These are phyloP conservation scores for Valencia hispanica DNA, from an alignment of 2,797 vertebrate genomes.

Conservation along the genomic window DNA sequence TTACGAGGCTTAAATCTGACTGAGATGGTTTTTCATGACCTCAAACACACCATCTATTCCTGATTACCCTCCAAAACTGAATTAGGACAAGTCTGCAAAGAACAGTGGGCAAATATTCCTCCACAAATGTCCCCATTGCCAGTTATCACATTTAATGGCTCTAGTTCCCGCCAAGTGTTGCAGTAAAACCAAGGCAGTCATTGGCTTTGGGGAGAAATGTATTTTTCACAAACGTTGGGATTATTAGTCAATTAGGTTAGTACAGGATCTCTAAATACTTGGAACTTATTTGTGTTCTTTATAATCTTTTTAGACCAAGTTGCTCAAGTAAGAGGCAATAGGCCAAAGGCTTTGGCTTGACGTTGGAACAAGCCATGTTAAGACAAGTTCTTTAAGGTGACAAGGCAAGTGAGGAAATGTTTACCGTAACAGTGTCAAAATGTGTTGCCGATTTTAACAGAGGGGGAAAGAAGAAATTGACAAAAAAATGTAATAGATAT, in stretches of 20 bases:
- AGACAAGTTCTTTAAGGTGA: constrained; percentile 2
- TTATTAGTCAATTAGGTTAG: not conserved
- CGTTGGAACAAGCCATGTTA: constrained; percentile 7
- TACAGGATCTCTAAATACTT: not conserved
- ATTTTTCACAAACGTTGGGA: not conserved
- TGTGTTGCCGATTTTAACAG: not conserved
- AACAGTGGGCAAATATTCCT: not conserved
- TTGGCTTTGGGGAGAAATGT: too few species aligned
- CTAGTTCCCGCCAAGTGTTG: too few species aligned
- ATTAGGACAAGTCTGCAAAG: not conserved
- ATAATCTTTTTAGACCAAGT: constrained; percentile 18
- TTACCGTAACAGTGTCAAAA: not conserved
- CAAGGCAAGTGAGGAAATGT: not conserved
- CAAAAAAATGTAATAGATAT: not conserved
- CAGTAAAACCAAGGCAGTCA: too few species aligned
- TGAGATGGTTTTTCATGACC: not conserved
- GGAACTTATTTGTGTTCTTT: not conserved
- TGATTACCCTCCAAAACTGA: not conserved
- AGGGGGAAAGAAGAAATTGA: not conserved
- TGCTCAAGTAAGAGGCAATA: constrained; percentile 17
- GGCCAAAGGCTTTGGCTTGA: constrained; percentile 20
- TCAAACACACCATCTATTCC: not conserved
- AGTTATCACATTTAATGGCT: too few species aligned
- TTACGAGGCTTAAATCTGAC: not conserved
- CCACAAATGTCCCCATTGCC: too few species aligned